These are phyloP conservation scores for Calliscelio sp. DNA, from an alignment of 2,888 invertebrate genomes.

Conservation along the genomic window DNA sequence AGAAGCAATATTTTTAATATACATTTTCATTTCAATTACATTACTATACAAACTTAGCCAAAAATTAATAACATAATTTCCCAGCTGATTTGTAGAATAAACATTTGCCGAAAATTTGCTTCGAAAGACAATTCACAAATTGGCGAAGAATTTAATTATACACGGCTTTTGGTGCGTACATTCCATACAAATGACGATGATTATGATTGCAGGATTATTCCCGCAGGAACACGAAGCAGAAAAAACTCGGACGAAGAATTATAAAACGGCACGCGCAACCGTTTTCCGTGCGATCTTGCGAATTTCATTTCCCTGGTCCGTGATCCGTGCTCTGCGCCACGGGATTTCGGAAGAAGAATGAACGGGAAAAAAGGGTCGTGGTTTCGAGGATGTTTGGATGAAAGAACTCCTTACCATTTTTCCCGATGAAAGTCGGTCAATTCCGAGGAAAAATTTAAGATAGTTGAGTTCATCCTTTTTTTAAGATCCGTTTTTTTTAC, in stretches of 20 bases:
- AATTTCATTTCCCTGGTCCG: slow-evolving; percentile 57
- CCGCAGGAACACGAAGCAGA: neutral
- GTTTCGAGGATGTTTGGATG: slow-evolving; percentile 46
- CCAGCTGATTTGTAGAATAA: too few species aligned
- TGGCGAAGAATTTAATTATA: slow-evolving; percentile 11
- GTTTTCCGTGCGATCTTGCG: slow-evolving; percentile 44
- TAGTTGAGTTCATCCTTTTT: neutral
- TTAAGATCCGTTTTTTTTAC: neutral
- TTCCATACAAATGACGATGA: slow-evolving; percentile 32
- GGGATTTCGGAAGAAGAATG: slow-evolving; percentile 52
- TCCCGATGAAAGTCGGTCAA: slow-evolving; percentile 24
- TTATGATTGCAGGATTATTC: slow-evolving; percentile 37
- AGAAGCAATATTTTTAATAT: too few species aligned
- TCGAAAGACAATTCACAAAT: neutral
- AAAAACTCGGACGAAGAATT: slow-evolving; percentile 25
- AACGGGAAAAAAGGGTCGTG: slow-evolving; percentile 37
- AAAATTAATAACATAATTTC: too few species aligned
- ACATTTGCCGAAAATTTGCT: too few species aligned
- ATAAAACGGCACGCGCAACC: slow-evolving; percentile 47
- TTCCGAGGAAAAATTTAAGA: slow-evolving; percentile 6
- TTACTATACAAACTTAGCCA: too few species aligned
- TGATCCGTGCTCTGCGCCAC: slow-evolving; percentile 14
- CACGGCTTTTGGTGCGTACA: neutral
- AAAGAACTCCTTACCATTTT: slow-evolving; percentile 30
- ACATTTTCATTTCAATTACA: too few species aligned